Conservation (phyloP, 2,888 invertebrate species). For the Eristalis pertinax region DNA sequence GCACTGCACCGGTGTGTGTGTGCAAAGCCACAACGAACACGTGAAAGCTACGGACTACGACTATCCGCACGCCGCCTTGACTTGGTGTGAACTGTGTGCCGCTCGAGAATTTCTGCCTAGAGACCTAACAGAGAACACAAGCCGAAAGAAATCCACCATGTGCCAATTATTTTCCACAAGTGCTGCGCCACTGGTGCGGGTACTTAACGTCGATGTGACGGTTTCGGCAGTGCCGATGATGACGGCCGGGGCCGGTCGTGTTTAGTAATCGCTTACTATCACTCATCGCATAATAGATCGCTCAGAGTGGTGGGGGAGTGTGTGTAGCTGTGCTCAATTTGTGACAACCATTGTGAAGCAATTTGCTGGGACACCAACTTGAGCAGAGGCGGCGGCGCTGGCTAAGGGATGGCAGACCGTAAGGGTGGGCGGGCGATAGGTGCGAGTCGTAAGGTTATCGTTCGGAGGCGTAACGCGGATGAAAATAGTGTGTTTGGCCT, state of each 20-base stretch:
- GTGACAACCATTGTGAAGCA: constrained; percentile 42
- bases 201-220: constrained; percentile 25
- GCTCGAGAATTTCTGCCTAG: constrained; percentile 33
- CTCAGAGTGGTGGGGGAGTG: not conserved
- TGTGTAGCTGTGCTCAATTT: constrained; percentile 44
- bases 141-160: constrained; percentile 65
- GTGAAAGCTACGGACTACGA: constrained; percentile 16
- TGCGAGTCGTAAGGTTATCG: not conserved
- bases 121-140: constrained; percentile 43
- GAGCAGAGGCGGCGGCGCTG: not conserved
- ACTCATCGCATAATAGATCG: constrained; percentile 49
- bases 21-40: constrained; percentile 15
- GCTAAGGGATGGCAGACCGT: not conserved
- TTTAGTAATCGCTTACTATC: constrained; percentile 64
- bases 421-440: not conserved
- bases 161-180: constrained; percentile 66
- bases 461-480: not conserved
- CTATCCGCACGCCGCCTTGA: constrained; percentile 61
- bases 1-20: constrained; percentile 1
- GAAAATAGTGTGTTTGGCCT: not conserved
- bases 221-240: constrained; percentile 13
- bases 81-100: constrained; percentile 56
- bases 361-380: constrained; percentile 18
- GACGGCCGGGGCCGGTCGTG: not conserved
- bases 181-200: constrained; percentile 31